These are phyloP conservation scores for Chlorodrepanis virens DNA, from an alignment of 2,113 vertebrate genomes.

Conservation along the genomic window DNA sequence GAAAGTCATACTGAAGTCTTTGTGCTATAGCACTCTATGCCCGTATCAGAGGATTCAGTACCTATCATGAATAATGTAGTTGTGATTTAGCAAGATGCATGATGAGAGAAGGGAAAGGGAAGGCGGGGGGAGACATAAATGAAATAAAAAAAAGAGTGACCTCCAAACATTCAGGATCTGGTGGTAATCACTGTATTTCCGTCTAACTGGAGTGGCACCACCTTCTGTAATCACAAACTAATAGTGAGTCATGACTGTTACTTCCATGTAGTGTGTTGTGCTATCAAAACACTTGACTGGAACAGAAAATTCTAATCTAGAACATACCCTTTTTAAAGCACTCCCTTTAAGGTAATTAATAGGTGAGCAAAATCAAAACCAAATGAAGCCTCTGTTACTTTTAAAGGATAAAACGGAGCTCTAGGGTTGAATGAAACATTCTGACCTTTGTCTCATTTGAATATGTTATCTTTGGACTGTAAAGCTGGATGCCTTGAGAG, in stretches of 20 bases:
- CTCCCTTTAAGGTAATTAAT: background rate
- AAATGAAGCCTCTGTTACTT: background rate
- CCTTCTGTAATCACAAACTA: background rate
- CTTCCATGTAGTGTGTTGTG: background rate
- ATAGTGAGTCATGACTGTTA: background rate
- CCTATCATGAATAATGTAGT: background rate
- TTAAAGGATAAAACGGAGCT: background rate
- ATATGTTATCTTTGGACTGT: background rate
- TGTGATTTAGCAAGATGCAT: background rate
- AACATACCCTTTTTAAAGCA: background rate
- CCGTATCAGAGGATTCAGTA: background rate
- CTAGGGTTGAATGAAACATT: background rate
- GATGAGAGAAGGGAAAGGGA: background rate
- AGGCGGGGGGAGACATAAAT: background rate
- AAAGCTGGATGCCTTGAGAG: background rate
- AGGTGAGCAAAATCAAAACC: background rate
- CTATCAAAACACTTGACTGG: background rate
- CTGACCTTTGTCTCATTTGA: background rate
- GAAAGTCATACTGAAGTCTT: background rate
- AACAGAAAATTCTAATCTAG: background rate
- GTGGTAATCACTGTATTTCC: background rate
- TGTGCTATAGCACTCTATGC: background rate
- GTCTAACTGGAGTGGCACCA: background rate
- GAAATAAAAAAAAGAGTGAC: background rate
- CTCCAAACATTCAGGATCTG: background rate